These are phyloP conservation scores for Alethe diademata DNA, from an alignment of 2,113 vertebrate species.

Conservation along the genomic window DNA sequence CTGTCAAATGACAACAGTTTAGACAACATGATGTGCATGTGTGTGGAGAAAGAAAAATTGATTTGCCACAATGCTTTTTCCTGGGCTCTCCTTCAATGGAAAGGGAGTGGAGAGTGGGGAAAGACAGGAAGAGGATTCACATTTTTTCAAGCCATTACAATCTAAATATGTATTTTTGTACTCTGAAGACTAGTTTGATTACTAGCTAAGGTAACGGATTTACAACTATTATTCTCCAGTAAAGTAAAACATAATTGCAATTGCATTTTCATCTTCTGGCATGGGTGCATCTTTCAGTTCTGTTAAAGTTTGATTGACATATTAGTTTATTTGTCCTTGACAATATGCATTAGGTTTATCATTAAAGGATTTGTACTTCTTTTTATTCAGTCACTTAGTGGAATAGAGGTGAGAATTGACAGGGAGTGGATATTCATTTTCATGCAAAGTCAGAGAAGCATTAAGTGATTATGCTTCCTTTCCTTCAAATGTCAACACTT, in stretches of 20 bases:
- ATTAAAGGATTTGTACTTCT: conserved; percentile 64
- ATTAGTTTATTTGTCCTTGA: conserved; percentile 72
- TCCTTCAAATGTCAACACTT: conserved; percentile 75
- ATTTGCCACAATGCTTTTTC: conserved; percentile 24
- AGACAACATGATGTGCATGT: conserved; percentile 12
- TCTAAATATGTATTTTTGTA: conserved; percentile 38
- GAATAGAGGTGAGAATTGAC: conserved; percentile 73
- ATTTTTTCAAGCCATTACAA: conserved; percentile 28
- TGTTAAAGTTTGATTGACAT: conserved; percentile 62
- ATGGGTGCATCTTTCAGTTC: conserved; percentile 46
- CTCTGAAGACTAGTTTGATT: conserved; percentile 52
- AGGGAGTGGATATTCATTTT: conserved; percentile 73
- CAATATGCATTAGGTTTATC: conserved; percentile 56
- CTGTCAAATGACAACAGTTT: conserved; percentile 17
- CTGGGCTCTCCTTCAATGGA: neutral
- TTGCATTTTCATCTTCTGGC: conserved; percentile 55
- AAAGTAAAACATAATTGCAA: conserved; percentile 67
- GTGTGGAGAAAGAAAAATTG: conserved; percentile 9
- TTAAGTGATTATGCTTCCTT: conserved; percentile 72
- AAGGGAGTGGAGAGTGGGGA: neutral
- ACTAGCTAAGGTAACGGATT: conserved; percentile 61
- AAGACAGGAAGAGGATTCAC: neutral
- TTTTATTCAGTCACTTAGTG: conserved; percentile 57
- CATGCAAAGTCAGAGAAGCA: conserved; percentile 67
- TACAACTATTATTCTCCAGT: conserved; percentile 54